Evolutionary conservation across 2,888 invertebrate genomes (phyloP).

Genomic region (Cylloceria caligata): DNA sequence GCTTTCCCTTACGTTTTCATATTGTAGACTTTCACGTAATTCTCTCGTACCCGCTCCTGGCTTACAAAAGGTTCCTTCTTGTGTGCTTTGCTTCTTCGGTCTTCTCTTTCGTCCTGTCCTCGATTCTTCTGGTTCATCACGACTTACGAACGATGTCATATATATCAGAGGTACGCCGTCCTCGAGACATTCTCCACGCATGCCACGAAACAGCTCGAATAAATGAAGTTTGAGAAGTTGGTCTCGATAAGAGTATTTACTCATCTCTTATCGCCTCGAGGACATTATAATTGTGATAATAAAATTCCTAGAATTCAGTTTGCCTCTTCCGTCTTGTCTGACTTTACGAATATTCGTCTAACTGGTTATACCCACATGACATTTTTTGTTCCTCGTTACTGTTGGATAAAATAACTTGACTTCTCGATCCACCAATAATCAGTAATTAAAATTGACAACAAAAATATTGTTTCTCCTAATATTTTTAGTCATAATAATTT

Average conservation of each 20-base stretch:
- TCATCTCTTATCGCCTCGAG: not conserved
- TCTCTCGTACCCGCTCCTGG: not conserved
- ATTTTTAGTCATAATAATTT: too few relatives aligned
- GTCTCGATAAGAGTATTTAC: not conserved
- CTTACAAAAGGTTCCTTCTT: not conserved
- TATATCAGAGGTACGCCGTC: not conserved
- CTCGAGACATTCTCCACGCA: conserved; percentile 23
- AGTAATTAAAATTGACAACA: too few relatives aligned
- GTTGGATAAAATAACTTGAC: not conserved
- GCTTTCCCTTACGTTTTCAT: conserved; percentile 16
- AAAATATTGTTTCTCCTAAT: too few relatives aligned
- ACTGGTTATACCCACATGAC: not conserved
- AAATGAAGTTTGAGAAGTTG: conserved; percentile 36
- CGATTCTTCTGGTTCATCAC: conserved; percentile 8
- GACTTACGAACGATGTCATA: not conserved
- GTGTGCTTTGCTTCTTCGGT: not conserved
- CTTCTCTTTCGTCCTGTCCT: not conserved
- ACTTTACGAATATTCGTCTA: not conserved
- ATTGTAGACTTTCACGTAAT: conserved; percentile 16
- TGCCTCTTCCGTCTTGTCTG: not conserved
- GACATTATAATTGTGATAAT: conserved; percentile 12
- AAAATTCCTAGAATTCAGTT: not conserved
- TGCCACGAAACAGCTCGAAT: conserved; percentile 10
- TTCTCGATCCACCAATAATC: not conserved
- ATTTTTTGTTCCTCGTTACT: not conserved